phyloP scores from a whole-genome alignment of 2,797 vertebrate genomes.

The Myotis vivesi region DNA sequence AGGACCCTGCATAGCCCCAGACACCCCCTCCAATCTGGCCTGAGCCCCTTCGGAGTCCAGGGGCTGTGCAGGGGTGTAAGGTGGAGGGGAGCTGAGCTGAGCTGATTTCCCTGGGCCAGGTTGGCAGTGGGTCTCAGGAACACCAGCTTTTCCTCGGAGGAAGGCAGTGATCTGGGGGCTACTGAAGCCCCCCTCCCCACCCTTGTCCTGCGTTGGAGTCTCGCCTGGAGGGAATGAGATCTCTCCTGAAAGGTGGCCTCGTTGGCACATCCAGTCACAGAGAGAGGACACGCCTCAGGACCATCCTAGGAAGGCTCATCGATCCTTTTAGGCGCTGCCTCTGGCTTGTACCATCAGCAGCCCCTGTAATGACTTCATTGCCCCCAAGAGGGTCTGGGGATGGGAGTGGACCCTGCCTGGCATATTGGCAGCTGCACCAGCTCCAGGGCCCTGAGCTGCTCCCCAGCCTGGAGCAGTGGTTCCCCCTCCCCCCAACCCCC shows the following conservation, averaged over 20 bases:
- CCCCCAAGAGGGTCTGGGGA: background rate
- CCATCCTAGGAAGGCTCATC: background rate
- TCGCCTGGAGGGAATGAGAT: background rate
- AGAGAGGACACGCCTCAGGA: background rate
- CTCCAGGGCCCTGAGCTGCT: background rate
- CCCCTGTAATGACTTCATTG: background rate
- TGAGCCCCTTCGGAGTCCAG: background rate
- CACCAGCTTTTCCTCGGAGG: background rate
- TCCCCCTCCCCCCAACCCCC: background rate
- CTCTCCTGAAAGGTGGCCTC: background rate
- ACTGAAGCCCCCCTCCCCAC: background rate
- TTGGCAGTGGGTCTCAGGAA: background rate
- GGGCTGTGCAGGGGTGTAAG: background rate
- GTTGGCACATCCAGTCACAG: background rate
- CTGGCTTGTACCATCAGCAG: background rate
- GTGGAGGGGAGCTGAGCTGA: background rate
- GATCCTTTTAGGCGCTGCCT: background rate
- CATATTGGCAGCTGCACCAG: background rate
- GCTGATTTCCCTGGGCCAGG: background rate
- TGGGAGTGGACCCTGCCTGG: background rate
- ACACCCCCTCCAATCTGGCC: background rate
- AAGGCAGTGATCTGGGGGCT: background rate
- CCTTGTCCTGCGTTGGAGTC: background rate
- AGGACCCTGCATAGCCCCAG: background rate
- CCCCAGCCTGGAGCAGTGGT: background rate